Base-by-base conservation (phyloP, 2,113 vertebrate genomes). In the Macheiramphus alcinus region DNA sequence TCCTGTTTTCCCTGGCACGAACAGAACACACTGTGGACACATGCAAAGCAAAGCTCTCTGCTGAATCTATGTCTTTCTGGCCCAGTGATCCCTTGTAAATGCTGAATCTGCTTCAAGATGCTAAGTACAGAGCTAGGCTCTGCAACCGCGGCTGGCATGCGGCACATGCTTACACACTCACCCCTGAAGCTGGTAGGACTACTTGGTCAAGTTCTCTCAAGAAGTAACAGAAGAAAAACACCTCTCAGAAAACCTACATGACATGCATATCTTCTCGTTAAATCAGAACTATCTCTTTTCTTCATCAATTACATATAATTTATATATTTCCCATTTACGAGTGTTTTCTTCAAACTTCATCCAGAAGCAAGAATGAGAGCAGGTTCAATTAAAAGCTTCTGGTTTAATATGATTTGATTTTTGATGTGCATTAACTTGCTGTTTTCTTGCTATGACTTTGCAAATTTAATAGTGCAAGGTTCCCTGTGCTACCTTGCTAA, bases 141-240 rank as follows among this genome's bases (percentile, higher is more conserved):
- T 11, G 23, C 58, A 68, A 8, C 15, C 19, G 21, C 43, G 47
- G 52, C 62, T 63, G 40, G 32, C 0, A 0, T 2, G 25, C 3
- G 7, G 14, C 87, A 86, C 16, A 36, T 10, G 50, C 31, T 66
- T 7, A 20, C 25, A 48, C 5, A n/a, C 17, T 5, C 48, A 11
- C 16, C 10, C 6, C 45, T 34, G 20, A 50, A 73, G 36, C 31
- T 65, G 31, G 20, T 2, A n/a, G 29, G 67, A 38, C 22, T 29
- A 14, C 5, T 80, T 31, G 31, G 58, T 19, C 34, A 62, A 53
- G 29, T 53, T 36, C 27, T 74, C 26, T 70, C 63, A 70, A 59
- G 25, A 56, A 78, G 16, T 38, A 70, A 72, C 13, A 65, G 53
- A 68, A 62, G 23, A 27, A 61, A 79, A 67, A 22, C 6, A 42